These are phyloP conservation scores for Limnephilus rhombicus DNA, from an alignment of 2,888 invertebrate genomes.

Conservation along the genomic window DNA sequence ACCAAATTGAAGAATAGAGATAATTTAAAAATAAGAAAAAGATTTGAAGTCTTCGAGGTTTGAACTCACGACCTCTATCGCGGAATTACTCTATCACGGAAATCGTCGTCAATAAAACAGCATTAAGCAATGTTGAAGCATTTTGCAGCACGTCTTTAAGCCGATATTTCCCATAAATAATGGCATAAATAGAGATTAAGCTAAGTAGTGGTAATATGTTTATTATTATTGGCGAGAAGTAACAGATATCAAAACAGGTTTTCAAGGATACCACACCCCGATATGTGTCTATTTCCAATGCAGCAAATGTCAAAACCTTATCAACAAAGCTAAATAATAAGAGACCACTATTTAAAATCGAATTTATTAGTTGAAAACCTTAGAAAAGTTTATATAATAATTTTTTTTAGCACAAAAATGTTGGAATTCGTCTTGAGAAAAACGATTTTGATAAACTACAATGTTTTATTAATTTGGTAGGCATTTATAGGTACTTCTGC, in stretches of 20 bases:
- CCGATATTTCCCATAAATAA: not conserved
- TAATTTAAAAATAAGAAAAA: not conserved
- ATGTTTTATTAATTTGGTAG: no score
- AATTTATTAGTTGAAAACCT: not conserved
- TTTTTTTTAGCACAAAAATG: no score
- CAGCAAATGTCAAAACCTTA: not conserved
- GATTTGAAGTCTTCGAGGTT: not conserved
- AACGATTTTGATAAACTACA: no score
- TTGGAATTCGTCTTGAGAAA: no score
- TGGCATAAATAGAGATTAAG: not conserved
- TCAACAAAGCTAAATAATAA: not conserved
- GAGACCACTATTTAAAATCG: not conserved
- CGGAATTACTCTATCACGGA: not conserved
- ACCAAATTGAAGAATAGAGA: no score
- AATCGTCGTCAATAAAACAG: not conserved
- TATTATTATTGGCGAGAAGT: not conserved
- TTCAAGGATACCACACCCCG: not conserved
- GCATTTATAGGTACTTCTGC: no score
- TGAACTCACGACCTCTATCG: not conserved
- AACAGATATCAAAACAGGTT: not conserved
- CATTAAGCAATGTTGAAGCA: not conserved
- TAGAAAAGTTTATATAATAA: no score
- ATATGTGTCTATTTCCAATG: not conserved
- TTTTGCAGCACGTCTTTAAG: not conserved
- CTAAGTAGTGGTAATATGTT: not conserved